phyloP scores from a whole-genome alignment of 2,797 vertebrate genomes.

The Vespertilio murinus region DNA sequence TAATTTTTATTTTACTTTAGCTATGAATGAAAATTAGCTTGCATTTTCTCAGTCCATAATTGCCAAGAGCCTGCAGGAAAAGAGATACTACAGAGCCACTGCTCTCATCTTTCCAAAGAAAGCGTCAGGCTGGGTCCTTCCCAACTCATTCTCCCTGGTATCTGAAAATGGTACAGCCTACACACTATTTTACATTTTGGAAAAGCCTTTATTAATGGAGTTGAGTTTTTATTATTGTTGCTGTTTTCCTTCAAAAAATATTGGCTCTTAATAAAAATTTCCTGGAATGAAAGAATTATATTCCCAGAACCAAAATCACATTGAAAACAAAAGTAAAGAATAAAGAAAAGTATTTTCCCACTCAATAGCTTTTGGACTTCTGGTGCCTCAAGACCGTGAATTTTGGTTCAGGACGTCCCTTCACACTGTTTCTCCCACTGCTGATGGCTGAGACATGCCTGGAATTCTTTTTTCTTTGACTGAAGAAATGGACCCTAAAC shows the following conservation, averaged over 20 bases:
- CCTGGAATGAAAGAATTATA: constrained; percentile 26
- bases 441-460: not conserved
- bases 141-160: not conserved
- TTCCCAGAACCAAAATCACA: constrained; percentile 27
- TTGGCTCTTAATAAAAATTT: not conserved
- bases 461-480: not conserved
- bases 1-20: constrained; percentile 48
- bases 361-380: constrained; percentile 25
- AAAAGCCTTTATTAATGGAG: not conserved
- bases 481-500: constrained; percentile 6
- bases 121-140: not conserved
- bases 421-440: not conserved
- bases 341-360: not conserved
- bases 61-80: not conserved
- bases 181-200: not conserved
- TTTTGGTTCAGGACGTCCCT: not conserved
- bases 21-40: constrained; percentile 21
- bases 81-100: not conserved
- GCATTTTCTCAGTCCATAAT: not conserved
- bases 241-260: not conserved
- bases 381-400: not conserved
- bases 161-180: not conserved
- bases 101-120: not conserved
- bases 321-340: constrained; percentile 47
- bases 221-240: constrained; percentile 32